Evolutionary conservation across 1,140 invertebrate species (phyloP).

Genomic region (Homalodisca vitripennis): DNA sequence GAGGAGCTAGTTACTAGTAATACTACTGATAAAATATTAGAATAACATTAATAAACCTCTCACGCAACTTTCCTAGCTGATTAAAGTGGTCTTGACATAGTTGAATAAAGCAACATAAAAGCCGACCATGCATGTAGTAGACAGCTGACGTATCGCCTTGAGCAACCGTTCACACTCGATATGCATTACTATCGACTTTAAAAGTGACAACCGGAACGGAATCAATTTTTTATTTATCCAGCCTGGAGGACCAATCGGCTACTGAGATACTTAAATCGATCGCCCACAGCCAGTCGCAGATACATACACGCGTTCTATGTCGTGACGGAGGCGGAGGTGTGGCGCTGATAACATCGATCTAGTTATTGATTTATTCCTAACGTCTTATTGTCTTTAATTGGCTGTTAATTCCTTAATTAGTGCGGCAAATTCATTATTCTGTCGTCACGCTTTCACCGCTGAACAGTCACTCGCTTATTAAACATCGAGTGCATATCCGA

Average conservation of each 20-base stretch:
- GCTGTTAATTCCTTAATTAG: slow-evolving; percentile 9
- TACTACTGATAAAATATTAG: too few species aligned
- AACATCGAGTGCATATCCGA: too few species aligned
- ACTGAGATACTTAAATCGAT: not conserved
- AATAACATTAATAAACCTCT: too few species aligned
- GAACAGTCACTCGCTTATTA: too few species aligned
- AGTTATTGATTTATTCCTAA: not conserved
- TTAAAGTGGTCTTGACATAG: not conserved
- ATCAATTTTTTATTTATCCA: slow-evolving; percentile 7
- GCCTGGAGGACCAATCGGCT: not conserved
- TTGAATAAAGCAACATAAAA: not conserved
- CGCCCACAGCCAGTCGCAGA: too few species aligned
- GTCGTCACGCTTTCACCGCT: not conserved
- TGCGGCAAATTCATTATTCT: not conserved
- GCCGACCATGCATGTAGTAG: too few species aligned
- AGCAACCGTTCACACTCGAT: not conserved
- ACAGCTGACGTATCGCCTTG: too few species aligned
- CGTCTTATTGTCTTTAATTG: slow-evolving; percentile 14
- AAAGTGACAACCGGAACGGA: not conserved
- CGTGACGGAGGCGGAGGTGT: not conserved
- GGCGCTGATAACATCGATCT: not conserved
- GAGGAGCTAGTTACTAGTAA: too few species aligned
- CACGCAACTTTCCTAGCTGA: not conserved
- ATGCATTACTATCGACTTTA: not conserved
- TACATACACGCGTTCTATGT: too few species aligned